Evolutionary conservation across 2,113 vertebrate species (phyloP).

Genomic region (Polypterus bichir): DNA sequence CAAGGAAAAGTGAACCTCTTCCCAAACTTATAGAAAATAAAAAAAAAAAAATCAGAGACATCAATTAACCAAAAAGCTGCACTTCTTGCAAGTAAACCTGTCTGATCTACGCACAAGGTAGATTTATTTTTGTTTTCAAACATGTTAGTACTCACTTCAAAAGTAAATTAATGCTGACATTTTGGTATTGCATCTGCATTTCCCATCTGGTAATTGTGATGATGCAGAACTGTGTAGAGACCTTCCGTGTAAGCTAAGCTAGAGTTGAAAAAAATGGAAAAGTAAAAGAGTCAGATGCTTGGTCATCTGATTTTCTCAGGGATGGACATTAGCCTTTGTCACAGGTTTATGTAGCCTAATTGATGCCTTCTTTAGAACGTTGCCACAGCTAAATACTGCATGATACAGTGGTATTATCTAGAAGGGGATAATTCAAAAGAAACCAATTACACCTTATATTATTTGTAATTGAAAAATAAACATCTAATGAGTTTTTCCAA

Average conservation of each 20-base stretch:
- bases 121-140: background rate
- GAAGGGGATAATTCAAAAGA: too few species aligned
- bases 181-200: background rate
- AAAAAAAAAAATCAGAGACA: too few species aligned
- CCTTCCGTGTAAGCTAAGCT: background rate
- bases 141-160: background rate
- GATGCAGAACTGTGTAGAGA: background rate
- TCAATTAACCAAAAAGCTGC: too few species aligned
- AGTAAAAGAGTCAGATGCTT: background rate
- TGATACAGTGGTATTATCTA: too few species aligned
- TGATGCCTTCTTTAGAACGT: too few species aligned
- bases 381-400: too few species aligned
- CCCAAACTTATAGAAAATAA: too few species aligned
- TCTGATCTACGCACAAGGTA: background rate
- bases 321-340: background rate
- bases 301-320: background rate
- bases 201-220: background rate
- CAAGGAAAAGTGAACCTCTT: too few species aligned
- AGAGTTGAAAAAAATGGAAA: background rate
- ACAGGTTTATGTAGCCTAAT: too few species aligned
- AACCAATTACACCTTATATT: too few species aligned
- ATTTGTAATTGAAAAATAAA: too few species aligned
- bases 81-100: background rate
- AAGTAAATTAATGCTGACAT: background rate
- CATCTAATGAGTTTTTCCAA: too few species aligned